Evolutionary conservation across 2,797 vertebrate species (phyloP).

Genomic region (Gymnoscopelus microlampas): DNA sequence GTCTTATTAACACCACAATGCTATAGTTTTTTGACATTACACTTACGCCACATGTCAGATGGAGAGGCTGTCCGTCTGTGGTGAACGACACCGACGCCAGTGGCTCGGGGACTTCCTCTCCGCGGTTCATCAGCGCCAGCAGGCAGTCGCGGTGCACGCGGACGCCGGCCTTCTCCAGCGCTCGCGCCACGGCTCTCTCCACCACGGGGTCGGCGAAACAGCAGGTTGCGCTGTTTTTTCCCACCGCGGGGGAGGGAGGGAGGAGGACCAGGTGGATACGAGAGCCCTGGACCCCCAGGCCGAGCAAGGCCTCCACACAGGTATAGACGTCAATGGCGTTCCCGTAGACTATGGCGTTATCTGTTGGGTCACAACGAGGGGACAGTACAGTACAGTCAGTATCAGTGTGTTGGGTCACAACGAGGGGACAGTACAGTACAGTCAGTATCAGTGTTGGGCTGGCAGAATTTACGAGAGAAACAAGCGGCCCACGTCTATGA

Average conservation of each 20-base stretch:
- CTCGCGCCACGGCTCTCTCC: constrained; percentile 65
- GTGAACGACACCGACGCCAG: constrained; percentile 84
- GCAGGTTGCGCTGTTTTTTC: constrained; percentile 11
- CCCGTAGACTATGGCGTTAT: constrained; percentile 89
- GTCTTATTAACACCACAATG: too few species aligned
- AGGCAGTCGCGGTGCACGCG: constrained; percentile 74
- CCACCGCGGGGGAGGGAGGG: constrained; percentile 25
- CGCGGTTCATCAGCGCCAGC: constrained; percentile 83
- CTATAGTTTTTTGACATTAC: too few species aligned
- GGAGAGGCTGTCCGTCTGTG: constrained; percentile 67
- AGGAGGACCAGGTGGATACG: constrained; percentile 84
- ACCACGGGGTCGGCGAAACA: constrained; percentile 76
- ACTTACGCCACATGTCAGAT: constrained; percentile 86
- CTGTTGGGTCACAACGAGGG: constrained; percentile 63
- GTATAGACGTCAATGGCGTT: constrained; percentile 86
- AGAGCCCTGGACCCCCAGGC: constrained; percentile 80
- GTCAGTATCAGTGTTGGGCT: constrained; percentile 9
- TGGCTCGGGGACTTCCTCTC: constrained; percentile 59
- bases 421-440: constrained; percentile 33
- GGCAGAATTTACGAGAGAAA: too few species aligned
- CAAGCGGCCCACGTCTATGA: too few species aligned
- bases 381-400: constrained; percentile 40
- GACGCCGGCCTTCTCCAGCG: constrained; percentile 70
- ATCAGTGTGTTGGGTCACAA: constrained; percentile 12
- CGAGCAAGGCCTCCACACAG: constrained; percentile 82